Conservation (phyloP, 35 echinoderm and acorn worm genomes). For the Stichopus chloronotus region DNA sequence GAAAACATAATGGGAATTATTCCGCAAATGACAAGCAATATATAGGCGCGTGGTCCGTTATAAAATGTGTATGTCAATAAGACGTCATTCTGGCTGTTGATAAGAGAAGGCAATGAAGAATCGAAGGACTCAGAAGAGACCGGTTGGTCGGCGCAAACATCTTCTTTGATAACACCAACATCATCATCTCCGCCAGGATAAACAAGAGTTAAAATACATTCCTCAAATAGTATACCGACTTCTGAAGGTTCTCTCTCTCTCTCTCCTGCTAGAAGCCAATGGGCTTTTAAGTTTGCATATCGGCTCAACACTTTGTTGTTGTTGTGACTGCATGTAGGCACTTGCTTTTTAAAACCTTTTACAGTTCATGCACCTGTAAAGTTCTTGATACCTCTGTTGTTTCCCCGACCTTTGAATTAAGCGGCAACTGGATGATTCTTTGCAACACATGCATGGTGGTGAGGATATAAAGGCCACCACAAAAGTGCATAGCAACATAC, state of each 20-base stretch:
- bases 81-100: conserved; percentile 3
- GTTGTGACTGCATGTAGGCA: too few species aligned
- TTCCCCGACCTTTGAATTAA: too few species aligned
- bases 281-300: too few species aligned
- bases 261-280: too few species aligned
- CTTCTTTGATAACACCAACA: not conserved
- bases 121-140: not conserved
- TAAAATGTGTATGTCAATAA: not conserved
- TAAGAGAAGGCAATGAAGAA: not conserved
- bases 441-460: too few species aligned
- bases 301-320: too few species aligned
- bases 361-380: too few species aligned
- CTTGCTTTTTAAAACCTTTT: too few species aligned
- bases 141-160: not conserved
- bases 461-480: too few species aligned
- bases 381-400: too few species aligned
- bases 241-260: not conserved
- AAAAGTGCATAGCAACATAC: too few species aligned
- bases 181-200: conserved; percentile 15
- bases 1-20: not conserved
- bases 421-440: too few species aligned
- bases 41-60: not conserved
- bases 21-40: not conserved
- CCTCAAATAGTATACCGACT: conserved; percentile 42
- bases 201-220: conserved; percentile 45